Percentiles rank a stretch among this genome's conserved stretches.
Evolutionary conservation across 2,113 vertebrate genomes (phyloP).

Genomic region (Siphamia tubifer): DNA sequence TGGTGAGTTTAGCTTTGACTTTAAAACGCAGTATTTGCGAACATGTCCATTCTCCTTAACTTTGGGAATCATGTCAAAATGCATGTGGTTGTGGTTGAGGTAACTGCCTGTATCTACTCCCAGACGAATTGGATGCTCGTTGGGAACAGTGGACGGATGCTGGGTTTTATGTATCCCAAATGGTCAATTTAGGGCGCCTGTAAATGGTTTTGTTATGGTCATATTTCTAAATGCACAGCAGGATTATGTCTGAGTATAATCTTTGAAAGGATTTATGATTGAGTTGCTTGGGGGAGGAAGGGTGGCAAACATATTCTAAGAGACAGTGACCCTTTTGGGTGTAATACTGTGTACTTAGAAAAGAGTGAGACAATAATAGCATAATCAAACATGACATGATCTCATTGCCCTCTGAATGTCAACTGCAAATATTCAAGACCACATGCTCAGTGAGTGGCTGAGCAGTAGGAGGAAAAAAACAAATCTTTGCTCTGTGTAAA

Average conservation of each 20-base stretch:
- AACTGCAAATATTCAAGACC: slow-evolving; percentile 40
- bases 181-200: slow-evolving; percentile 38
- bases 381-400: slow-evolving; percentile 59
- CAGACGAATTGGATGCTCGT: slow-evolving; percentile 11
- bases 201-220: slow-evolving; percentile 50
- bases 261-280: slow-evolving; percentile 26
- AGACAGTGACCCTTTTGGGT: slow-evolving; percentile 24
- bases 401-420: slow-evolving; percentile 46
- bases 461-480: background rate
- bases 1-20: background rate
- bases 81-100: background rate
- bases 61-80: background rate
- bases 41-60: slow-evolving; percentile 1
- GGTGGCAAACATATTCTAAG: slow-evolving; percentile 39
- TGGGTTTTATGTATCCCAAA: slow-evolving; percentile 46
- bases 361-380: slow-evolving; percentile 41
- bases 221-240: slow-evolving; percentile 53
- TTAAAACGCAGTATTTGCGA: background rate
- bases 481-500: background rate
- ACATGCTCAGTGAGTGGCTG: background rate
- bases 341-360: slow-evolving; percentile 44
- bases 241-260: slow-evolving; percentile 38
- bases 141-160: slow-evolving; percentile 34
- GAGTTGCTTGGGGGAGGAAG: slow-evolving; percentile 39
- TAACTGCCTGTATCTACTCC: slow-evolving; percentile 19